Evolutionary conservation across 2,113 vertebrate species (phyloP), one percentile per base, ranked within the genome.

Genomic region (Amphiprion percula): DNA sequence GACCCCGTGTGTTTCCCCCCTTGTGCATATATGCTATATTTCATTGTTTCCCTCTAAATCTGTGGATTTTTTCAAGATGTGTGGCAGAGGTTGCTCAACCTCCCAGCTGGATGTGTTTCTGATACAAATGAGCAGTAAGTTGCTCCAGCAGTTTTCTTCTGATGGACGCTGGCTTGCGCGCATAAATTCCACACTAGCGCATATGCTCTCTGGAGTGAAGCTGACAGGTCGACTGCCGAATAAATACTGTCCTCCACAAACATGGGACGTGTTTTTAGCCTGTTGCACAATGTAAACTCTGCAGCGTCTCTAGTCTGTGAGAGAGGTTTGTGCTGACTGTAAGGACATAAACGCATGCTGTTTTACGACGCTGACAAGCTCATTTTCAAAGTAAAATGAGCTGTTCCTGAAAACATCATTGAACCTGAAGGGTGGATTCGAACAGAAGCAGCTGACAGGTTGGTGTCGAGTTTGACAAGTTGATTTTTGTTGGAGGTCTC

Each of bases 81-180:
- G 79, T 80, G 75, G 23, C 74, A 70, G 85, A 77, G 33, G 68
- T 87, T 84, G 78, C 86, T 70, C 64, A 91, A 89, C 61, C 63
- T 26, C 67, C 67, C 62, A 62, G 54, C 44, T 72, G 26, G 67
- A 85, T 78, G 70, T 75, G 72, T 85, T 85, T 74, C 86, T 87
- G 61, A 82, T 79, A 44, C 59, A 83, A 83, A 78, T 62, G 77
- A 79, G 65, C 55, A 74, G 75, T 41, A 33, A 50, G 62, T 72
- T 65, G 62, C 70, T 88, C 47, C 47, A 64, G 39, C 49, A 64
- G 53, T 68, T 68, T 82, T 74, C 62, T 63, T 71, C 72, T 74
- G 64, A 73, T 62, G 41, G 64, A 82, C 80, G 60, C 64, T 75
- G 46, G 74, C 59, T 52, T 49, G 21, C n/a, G 14, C 55, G 21